Conservation (phyloP, 2,888 invertebrate genomes). For the Crocallis elinguaria region DNA sequence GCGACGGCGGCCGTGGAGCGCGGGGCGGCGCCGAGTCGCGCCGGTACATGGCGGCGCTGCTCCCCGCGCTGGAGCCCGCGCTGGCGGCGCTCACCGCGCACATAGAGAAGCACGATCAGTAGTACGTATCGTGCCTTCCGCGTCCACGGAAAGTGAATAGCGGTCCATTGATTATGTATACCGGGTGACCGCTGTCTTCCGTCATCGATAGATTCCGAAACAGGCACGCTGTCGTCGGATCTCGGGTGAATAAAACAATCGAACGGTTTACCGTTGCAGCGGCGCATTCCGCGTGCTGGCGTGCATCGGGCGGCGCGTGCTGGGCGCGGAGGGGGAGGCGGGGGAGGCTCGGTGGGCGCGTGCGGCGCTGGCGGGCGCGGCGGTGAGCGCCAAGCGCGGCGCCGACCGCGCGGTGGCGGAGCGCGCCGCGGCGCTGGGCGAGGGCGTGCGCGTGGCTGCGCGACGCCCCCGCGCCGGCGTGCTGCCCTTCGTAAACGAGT, state of each 20-base stretch:
- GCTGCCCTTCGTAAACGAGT: slow-evolving; percentile 94
- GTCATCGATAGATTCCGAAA: too few species aligned
- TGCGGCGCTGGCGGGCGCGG: slow-evolving; percentile 64
- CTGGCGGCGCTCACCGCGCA: slow-evolving; percentile 93
- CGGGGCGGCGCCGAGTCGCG: slow-evolving; percentile 85
- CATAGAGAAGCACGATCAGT: slow-evolving; percentile 94
- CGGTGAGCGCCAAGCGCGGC: slow-evolving; percentile 78
- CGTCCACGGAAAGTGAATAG: too few species aligned
- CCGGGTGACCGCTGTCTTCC: too few species aligned
- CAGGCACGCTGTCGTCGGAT: too few species aligned
- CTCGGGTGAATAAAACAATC: too few species aligned
- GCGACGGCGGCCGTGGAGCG: slow-evolving; percentile 45
- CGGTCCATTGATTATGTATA: too few species aligned
- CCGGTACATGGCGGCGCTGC: slow-evolving; percentile 95
- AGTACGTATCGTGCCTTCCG: slow-evolving; percentile 88
- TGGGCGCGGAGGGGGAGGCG: slow-evolving; percentile 89
- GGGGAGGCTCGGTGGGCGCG: slow-evolving; percentile 65
- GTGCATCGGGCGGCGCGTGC: slow-evolving; percentile 95
- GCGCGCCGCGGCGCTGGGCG: slow-evolving; percentile 67
- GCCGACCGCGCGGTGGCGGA: slow-evolving; percentile 96
- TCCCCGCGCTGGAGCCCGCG: slow-evolving; percentile 94
- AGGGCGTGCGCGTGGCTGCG: slow-evolving; percentile 22
- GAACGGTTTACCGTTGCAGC: too few species aligned
- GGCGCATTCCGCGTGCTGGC: slow-evolving; percentile 98
- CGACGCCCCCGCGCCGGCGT: slow-evolving; percentile 92